These are phyloP conservation scores for Setophaga kirtlandii DNA, from an alignment of 2,113 vertebrate genomes.

Conservation along the genomic window DNA sequence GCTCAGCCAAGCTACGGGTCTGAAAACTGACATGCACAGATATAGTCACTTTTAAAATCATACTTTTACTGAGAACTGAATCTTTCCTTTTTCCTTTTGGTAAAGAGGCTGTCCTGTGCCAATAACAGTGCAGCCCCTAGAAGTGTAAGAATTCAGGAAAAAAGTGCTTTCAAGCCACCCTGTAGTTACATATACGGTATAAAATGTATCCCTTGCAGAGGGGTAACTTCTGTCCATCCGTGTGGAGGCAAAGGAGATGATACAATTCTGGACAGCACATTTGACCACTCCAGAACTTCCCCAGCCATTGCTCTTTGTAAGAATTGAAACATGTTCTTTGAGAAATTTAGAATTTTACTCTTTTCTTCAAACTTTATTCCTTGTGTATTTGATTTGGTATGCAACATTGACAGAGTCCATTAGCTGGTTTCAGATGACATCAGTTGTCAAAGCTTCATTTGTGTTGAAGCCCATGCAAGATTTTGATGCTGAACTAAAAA, in stretches of 20 bases:
- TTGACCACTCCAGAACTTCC: background rate
- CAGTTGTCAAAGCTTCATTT: background rate
- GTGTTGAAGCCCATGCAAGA: background rate
- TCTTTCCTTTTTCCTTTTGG: background rate
- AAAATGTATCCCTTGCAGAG: background rate
- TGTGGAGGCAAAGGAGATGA: background rate
- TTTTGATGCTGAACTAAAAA: background rate
- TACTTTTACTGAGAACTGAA: background rate
- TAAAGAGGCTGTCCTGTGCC: background rate
- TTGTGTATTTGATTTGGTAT: background rate
- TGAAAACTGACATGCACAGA: background rate
- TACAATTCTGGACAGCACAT: background rate
- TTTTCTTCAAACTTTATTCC: background rate
- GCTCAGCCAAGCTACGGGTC: background rate
- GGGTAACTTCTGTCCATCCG: background rate
- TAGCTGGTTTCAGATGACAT: background rate
- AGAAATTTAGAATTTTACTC: background rate
- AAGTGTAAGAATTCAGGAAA: background rate
- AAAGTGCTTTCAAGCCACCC: background rate
- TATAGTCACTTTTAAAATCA: background rate
- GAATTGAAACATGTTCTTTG: background rate
- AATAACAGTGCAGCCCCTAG: background rate
- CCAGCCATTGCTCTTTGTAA: background rate
- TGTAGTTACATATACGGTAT: fast-evolving
- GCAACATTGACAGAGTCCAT: background rate